phyloP scores from a whole-genome alignment of 2,888 invertebrate genomes.

The Macaria liturata region DNA sequence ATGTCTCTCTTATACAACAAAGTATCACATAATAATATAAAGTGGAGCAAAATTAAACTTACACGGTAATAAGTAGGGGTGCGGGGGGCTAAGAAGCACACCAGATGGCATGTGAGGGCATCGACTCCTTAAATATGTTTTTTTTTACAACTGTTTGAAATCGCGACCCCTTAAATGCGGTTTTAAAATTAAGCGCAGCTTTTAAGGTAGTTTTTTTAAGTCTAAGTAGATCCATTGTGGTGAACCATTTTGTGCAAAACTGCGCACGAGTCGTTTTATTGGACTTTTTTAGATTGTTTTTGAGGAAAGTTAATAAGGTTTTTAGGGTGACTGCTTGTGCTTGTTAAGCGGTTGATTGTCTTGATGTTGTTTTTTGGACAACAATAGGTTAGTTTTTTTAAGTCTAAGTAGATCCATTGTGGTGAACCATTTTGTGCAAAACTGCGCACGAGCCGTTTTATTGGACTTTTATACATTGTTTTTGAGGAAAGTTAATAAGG shows the following conservation, averaged over 20 bases:
- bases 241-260: conserved; percentile 38
- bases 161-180: conserved; percentile 76
- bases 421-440: conserved; percentile 44
- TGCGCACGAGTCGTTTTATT: conserved; percentile 27
- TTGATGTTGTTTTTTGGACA: too few species aligned
- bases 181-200: conserved; percentile 55
- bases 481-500: background rate
- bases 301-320: background rate
- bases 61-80: conserved; percentile 35
- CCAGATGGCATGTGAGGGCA: conserved; percentile 74
- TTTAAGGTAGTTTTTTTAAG: conserved; percentile 52
- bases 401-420: conserved; percentile 59
- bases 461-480: conserved; percentile 21
- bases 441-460: conserved; percentile 28
- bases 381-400: too few species aligned
- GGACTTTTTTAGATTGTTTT: conserved; percentile 22
- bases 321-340: too few species aligned
- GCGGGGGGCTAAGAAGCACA: conserved; percentile 53
- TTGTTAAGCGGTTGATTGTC: too few species aligned
- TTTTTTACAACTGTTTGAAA: conserved; percentile 56
- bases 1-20: too few species aligned
- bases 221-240: conserved; percentile 58
- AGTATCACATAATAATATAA: too few species aligned
- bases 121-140: conserved; percentile 70
- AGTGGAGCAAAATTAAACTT: too few species aligned